These are phyloP conservation scores for Danio choprae DNA, from an alignment of 2,797 vertebrate genomes.

Conservation along the genomic window DNA sequence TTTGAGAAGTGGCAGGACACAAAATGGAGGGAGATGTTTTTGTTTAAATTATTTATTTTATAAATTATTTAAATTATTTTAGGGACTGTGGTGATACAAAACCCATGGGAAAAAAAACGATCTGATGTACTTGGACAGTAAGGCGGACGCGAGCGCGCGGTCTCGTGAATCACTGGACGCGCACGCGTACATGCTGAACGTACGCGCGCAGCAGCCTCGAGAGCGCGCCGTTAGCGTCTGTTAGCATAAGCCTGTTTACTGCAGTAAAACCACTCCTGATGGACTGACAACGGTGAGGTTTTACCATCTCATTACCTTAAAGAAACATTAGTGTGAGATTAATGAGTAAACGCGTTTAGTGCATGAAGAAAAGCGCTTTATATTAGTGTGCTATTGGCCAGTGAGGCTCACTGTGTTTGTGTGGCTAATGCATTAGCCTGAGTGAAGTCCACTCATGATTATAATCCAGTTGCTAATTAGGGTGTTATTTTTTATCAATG, in stretches of 20 bases:
- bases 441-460: background rate
- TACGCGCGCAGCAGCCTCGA: constrained; percentile 19
- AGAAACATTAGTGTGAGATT: background rate
- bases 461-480: background rate
- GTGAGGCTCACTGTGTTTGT: constrained; percentile 29
- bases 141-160: background rate
- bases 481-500: background rate
- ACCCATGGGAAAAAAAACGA: no score
- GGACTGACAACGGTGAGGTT: constrained; percentile 39
- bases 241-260: constrained; percentile 36
- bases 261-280: constrained; percentile 5
- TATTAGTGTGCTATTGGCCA: background rate
- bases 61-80: no score
- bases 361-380: background rate
- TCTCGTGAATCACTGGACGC: background rate
- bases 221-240: constrained; percentile 26
- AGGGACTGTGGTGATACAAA: no score
- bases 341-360: background rate
- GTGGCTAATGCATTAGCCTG: constrained; percentile 9
- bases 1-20: no score
- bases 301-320: background rate
- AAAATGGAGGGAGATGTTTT: no score
- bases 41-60: no score
- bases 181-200: background rate
- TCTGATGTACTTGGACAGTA: no score